Conservation (phyloP, 2,113 vertebrate genomes). For the Phalacrocorax carbo region DNA sequence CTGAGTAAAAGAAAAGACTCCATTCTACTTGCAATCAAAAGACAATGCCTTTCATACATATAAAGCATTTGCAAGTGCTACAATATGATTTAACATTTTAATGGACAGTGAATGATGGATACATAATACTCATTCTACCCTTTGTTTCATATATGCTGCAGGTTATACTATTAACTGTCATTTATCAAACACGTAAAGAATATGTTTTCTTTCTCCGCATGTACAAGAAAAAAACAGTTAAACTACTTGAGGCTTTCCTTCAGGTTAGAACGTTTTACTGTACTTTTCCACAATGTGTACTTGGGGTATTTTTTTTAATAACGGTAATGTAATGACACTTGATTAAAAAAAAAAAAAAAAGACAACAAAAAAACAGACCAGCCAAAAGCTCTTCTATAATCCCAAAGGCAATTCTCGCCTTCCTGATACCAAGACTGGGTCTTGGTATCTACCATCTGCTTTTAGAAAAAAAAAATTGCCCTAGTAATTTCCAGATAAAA, state of each 20-base stretch:
- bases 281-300: background rate
- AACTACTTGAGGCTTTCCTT: background rate
- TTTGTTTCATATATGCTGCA: background rate
- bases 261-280: background rate
- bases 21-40: background rate
- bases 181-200: background rate
- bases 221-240: background rate
- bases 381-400: background rate
- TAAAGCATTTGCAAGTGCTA: background rate
- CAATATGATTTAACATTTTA: background rate
- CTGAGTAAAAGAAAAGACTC: background rate
- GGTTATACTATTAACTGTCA: background rate
- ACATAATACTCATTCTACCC: background rate
- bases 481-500: background rate
- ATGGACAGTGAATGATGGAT: background rate
- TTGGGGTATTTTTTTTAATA: background rate
- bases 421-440: background rate
- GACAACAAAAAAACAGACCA: background rate
- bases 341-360: background rate
- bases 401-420: background rate
- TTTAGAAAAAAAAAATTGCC: background rate
- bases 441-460: slow-evolving; percentile 2
- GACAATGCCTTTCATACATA: background rate
- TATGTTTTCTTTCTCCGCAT: background rate
- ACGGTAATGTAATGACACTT: background rate